Evolutionary conservation across 2,797 vertebrate species (phyloP).

Genomic region (Acanthis flammea): DNA sequence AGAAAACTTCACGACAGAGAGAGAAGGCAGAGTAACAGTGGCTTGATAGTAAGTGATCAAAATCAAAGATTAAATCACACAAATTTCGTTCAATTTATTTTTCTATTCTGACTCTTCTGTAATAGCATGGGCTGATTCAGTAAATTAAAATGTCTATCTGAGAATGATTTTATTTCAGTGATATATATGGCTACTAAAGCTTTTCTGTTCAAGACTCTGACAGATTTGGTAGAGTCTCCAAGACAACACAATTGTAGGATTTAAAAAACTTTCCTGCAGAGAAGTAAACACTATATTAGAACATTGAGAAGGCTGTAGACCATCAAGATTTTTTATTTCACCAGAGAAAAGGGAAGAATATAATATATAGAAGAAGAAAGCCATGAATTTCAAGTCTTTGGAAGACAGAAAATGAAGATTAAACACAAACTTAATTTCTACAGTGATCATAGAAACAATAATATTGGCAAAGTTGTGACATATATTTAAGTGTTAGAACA

Average conservation of each 20-base stretch:
- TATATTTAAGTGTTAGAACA: background rate
- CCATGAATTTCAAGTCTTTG: background rate
- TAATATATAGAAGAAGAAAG: background rate
- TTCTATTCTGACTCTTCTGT: background rate
- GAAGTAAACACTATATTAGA: background rate
- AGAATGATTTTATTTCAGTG: background rate
- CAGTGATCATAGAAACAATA: background rate
- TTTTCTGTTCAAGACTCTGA: background rate
- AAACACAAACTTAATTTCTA: background rate
- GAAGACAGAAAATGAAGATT: background rate
- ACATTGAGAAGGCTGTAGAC: background rate
- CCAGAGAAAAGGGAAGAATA: background rate
- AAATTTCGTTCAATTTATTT: background rate
- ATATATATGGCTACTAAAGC: background rate
- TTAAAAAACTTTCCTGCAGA: background rate
- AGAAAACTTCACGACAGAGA: constrained; percentile 87
- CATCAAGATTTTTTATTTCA: background rate
- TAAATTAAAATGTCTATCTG: background rate
- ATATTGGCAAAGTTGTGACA: background rate
- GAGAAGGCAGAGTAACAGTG: constrained; percentile 87
- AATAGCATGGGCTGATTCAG: background rate
- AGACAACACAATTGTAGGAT: background rate
- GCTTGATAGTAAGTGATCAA: constrained; percentile 92
- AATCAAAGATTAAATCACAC: background rate
- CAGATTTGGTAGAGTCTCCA: background rate